Evolutionary conservation across 2,888 invertebrate genomes (phyloP), one percentile per base, ranked within the genome.

Genomic region (Cinara cedri): DNA sequence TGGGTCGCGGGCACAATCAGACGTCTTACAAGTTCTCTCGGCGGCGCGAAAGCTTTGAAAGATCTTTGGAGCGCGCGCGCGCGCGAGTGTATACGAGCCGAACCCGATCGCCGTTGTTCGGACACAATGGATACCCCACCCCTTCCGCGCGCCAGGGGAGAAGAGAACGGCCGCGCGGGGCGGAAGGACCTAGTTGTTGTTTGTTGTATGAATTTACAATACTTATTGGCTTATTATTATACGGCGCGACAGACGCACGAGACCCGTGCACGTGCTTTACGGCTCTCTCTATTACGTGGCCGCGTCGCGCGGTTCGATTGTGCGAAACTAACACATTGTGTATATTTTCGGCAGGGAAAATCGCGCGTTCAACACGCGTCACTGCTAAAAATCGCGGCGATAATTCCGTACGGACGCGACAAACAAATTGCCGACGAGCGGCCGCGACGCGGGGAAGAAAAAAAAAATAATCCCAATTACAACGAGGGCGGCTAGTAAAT

Each of bases 111-210:
- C n/a, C n/a, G 72, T 42, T n/a, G 62, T 21, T 46, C 75, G 71
- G 71, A 72, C 71, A 72, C 71, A 72, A 72, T 72, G 71, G 71
- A 24, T 71, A 19, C n/a, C 42, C 71, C n/a, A 21, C 51, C 68
- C 1, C 0, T 16, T 16, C 21, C 46, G 8, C 14, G 9, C 14
- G 16, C n/a, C 70, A 24, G 16, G 19, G 19, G n/a, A 51, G 24
- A 49, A 16, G 14, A 42, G 14, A 42, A 51, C 42, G 42, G 14
- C 16, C 42, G 11, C 24, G 26, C 4, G 26, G 71, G 44, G 51
- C 62, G 63, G 51, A 34, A 34, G 34, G 34, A 34, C 6, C 74
- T 19, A 42, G 57, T 70, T n/a, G 26, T 55, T 21, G 24, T 42
- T 6, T 1, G 19, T 9, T 14, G 13, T 46, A 24, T 55, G n/a